Base-by-base conservation (phyloP, 2,888 invertebrate genomes). In the Luperina nickerlii region DNA sequence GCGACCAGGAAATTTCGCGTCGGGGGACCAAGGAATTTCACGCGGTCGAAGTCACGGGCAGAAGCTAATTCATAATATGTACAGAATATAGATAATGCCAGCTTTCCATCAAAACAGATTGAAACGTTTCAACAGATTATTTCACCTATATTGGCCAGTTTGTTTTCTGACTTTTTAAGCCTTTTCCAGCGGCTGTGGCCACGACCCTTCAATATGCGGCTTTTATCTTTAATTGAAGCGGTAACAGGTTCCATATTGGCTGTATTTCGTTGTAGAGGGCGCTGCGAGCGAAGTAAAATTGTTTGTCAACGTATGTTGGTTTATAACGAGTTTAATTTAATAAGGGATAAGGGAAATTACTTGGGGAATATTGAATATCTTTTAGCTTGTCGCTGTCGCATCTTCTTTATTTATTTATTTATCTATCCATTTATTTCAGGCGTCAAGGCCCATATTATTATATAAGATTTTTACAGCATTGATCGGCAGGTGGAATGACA, bases 181-280 rank as follows among this genome's bases (percentile, higher is more conserved):
- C 80, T 27, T 73, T 67, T 11, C 11, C 24, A 57, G 48, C n/a
- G 32, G 11, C 42, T 60, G 72, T 32, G 69, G 74, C 11, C 84
- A 84, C 69, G 74, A 18, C 63, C 60, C 42, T 45, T 62, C 71
- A 68, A 74, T 76, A 83, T 68, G 8, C 62, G 45, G 74, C 87
- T 85, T 85, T 84, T 87, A 85, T 75, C 87, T 80, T 73, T 87
- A 87, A 87, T 85, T 85, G 72, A 77, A 69, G 63, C 66, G 74
- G 84, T 87, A 67, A 87, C 60, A 70, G 79, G 75, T 79, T 79
- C 24, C 1, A 54, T 54, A 75, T 42, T 62, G 67, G 15, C 54
- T 8, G n/a, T 57, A 32, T 71, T 65, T 8, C 9, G 60, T 54
- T 51, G 48, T 48, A 57, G 57, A 72, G 75, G 75, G 62, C 51